phyloP scores from a whole-genome alignment of 1,140 invertebrate species.

The Ceratoteleas bidentatus region DNA sequence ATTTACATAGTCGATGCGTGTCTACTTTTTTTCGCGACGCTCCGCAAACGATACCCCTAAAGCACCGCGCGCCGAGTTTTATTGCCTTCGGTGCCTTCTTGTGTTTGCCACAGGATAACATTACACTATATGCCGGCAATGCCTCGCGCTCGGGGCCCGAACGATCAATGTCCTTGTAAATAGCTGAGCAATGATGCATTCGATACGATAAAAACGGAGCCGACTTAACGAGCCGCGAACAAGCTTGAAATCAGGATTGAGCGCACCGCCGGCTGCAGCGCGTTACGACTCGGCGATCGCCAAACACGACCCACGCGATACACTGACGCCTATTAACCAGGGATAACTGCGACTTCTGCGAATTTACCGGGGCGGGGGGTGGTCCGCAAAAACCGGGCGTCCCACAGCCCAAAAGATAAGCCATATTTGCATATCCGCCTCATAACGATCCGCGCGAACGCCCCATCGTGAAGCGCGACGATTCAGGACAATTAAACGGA shows the following conservation, averaged over 20 bases:
- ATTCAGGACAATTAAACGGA: constrained; percentile 13
- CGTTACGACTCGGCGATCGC: constrained; percentile 67
- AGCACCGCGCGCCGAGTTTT: constrained; percentile 49
- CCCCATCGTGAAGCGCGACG: constrained; percentile 10
- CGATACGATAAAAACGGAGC: constrained; percentile 70
- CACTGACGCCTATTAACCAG: too few species aligned
- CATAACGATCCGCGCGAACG: constrained; percentile 12
- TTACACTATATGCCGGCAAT: constrained; percentile 51
- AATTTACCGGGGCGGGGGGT: too few species aligned
- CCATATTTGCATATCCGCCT: constrained; percentile 19
- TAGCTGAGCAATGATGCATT: constrained; percentile 71
- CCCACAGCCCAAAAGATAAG: constrained; percentile 21
- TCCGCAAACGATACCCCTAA: constrained; percentile 56
- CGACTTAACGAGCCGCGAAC: constrained; percentile 72
- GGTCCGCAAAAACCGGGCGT: constrained; percentile 7
- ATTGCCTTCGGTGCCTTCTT: constrained; percentile 49
- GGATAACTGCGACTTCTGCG: too few species aligned
- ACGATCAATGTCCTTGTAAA: constrained; percentile 69
- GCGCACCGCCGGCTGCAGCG: constrained; percentile 55
- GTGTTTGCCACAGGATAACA: constrained; percentile 52
- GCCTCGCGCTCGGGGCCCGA: constrained; percentile 52
- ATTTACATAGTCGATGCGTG: constrained; percentile 58
- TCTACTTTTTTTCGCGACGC: constrained; percentile 48
- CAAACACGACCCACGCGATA: constrained; percentile 66
- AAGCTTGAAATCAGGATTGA: constrained; percentile 71